Conservation (phyloP, 2,797 vertebrate species). For the Diglossa cyanea region DNA sequence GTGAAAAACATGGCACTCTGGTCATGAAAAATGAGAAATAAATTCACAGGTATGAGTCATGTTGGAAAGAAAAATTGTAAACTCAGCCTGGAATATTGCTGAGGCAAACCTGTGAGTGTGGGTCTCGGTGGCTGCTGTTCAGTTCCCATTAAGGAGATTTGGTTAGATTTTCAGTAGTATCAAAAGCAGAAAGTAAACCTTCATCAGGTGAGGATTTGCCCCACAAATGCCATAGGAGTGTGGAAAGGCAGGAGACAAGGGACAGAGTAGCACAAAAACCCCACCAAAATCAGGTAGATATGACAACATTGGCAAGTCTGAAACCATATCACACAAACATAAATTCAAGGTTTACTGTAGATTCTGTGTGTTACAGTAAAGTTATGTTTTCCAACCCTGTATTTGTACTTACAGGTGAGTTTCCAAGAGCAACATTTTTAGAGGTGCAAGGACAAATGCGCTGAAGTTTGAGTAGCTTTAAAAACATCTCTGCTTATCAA, state of each 20-base stretch:
- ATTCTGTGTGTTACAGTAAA: neutral
- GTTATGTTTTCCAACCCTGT: slow-evolving; percentile 3
- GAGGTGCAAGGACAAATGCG: slow-evolving; percentile 11
- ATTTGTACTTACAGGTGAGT: slow-evolving; percentile 16
- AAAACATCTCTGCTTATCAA: slow-evolving; percentile 41
- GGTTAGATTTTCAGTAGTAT: neutral
- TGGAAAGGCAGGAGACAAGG: neutral
- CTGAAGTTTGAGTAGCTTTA: neutral
- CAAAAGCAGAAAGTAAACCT: neutral
- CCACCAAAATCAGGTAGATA: neutral
- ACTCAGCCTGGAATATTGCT: slow-evolving; percentile 1
- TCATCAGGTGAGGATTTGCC: neutral
- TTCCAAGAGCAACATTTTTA: slow-evolving; percentile 38
- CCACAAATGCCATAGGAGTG: neutral
- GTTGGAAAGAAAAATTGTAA: slow-evolving; percentile 20
- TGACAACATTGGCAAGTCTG: neutral
- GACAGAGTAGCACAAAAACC: neutral
- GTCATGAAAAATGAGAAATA: slow-evolving; percentile 35
- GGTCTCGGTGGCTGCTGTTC: neutral
- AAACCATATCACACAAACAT: neutral
- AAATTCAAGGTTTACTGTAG: neutral
- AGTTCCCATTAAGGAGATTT: neutral
- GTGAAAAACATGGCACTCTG: slow-evolving; percentile 30
- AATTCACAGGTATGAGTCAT: slow-evolving; percentile 34
- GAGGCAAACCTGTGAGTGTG: neutral